Conservation (phyloP, 1,140 invertebrate genomes). For the Oedothorax gibbosus region DNA sequence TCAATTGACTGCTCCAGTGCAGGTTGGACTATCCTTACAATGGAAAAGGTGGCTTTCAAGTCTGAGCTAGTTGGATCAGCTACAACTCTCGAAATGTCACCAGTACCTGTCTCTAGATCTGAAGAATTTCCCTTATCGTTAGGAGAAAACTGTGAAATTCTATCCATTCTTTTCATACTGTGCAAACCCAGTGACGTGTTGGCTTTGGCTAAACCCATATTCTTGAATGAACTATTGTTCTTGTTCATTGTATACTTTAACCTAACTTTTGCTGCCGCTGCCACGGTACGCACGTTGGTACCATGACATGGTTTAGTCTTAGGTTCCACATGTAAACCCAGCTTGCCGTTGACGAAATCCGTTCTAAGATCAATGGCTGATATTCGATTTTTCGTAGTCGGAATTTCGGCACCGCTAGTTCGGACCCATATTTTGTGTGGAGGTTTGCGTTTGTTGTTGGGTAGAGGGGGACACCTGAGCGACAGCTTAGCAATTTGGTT, state of each 20-base stretch:
- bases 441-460: constrained; percentile 3
- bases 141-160: constrained; percentile 11
- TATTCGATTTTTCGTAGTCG: constrained; percentile 15
- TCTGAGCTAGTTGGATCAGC: constrained; percentile 28
- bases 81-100: constrained; percentile 3
- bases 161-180: constrained; percentile 41
- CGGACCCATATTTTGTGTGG: constrained; percentile 14
- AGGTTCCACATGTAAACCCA: constrained; percentile 14
- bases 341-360: constrained; percentile 2
- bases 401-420: constrained; percentile 10
- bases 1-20: background rate
- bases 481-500: constrained; percentile 22
- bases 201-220: constrained; percentile 56
- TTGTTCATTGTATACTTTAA: constrained; percentile 57
- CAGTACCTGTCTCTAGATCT: background rate
- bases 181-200: constrained; percentile 46
- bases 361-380: constrained; percentile 12
- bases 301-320: constrained; percentile 38
- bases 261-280: constrained; percentile 39
- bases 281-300: constrained; percentile 34
- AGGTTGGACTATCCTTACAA: background rate
- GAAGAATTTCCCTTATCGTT: constrained; percentile 29
- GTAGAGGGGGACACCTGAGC: background rate
- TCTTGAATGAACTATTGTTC: constrained; percentile 29
- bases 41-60: constrained; percentile 8